phyloP scores from a whole-genome alignment of 1,140 invertebrate genomes.

The Psix sp. region DNA sequence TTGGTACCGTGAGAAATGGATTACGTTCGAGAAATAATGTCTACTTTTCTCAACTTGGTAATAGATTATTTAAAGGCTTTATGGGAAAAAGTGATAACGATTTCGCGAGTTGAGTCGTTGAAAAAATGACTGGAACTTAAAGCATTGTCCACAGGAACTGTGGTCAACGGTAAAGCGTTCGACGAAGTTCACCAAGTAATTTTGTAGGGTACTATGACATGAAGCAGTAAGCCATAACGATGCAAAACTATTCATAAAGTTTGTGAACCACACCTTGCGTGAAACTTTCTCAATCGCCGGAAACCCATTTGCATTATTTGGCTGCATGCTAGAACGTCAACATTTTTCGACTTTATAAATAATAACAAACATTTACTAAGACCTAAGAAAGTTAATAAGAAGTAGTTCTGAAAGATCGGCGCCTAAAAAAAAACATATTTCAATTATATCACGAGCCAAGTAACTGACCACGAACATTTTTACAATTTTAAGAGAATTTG shows the following conservation, averaged over 20 bases:
- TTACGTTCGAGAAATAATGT: no score
- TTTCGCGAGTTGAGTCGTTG: neutral
- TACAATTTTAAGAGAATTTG: no score
- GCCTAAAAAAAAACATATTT: no score
- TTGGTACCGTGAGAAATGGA: no score
- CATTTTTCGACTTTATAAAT: no score
- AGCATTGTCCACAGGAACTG: slow-evolving; percentile 47
- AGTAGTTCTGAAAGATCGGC: no score
- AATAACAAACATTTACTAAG: no score
- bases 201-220: slow-evolving; percentile 52
- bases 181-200: slow-evolving; percentile 50
- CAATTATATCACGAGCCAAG: no score
- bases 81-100: slow-evolving; percentile 14
- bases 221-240: slow-evolving; percentile 56
- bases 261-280: slow-evolving; percentile 41
- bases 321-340: slow-evolving; percentile 30
- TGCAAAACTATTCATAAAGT: slow-evolving; percentile 61
- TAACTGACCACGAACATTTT: no score
- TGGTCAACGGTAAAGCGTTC: slow-evolving; percentile 50
- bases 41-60: no score
- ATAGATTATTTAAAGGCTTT: no score
- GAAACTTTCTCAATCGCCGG: slow-evolving; percentile 49
- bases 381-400: no score
- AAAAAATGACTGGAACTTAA: slow-evolving; percentile 29
- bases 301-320: slow-evolving; percentile 53